Percentiles rank a stretch among this genome's conserved stretches.
Conservation (phyloP, 1,140 invertebrate genomes). For the Drosophila aff. region DNA sequence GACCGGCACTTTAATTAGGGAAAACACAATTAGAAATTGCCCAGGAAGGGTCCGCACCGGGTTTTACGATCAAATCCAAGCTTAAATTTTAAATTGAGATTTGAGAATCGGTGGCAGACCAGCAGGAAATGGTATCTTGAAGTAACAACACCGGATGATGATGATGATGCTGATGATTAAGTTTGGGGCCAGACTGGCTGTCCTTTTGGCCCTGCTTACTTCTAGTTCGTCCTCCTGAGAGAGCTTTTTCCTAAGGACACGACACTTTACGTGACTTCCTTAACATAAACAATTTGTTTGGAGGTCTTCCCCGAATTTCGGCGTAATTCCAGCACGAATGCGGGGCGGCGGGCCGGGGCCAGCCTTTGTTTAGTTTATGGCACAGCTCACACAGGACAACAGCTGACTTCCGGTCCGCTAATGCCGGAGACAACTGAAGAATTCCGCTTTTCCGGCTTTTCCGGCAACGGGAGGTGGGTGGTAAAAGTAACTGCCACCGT, state of each 20-base stretch:
- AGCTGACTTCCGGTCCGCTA: conserved; percentile 61
- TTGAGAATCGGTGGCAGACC: conserved; percentile 32
- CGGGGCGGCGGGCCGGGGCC: conserved; percentile 5
- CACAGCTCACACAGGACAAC: conserved; percentile 52
- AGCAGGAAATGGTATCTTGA: conserved; percentile 39
- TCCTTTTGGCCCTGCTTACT: conserved; percentile 16
- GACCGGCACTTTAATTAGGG: conserved; percentile 52
- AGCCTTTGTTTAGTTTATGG: conserved; percentile 66
- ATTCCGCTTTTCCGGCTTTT: conserved; percentile 27
- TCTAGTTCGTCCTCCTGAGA: conserved; percentile 24
- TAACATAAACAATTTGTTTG: conserved; percentile 74
- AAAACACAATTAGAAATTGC: conserved; percentile 40
- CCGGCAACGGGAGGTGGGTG: conserved; percentile 9
- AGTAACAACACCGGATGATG: conserved; percentile 8
- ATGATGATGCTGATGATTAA: conserved; percentile 32
- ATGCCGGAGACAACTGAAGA: conserved; percentile 57
- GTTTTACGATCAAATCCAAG: conserved; percentile 37
- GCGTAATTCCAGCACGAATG: conserved; percentile 20
- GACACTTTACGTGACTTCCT: conserved; percentile 71
- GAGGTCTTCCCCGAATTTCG: conserved; percentile 33
- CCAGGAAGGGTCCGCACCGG: conserved; percentile 16
- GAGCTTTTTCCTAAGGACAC: conserved; percentile 33
- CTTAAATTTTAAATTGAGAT: conserved; percentile 65
- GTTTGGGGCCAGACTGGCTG: conserved; percentile 10
- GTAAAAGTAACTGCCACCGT: conserved; percentile 29